These are phyloP conservation scores for Acrobasis consociella DNA, from an alignment of 2,888 invertebrate genomes.

Conservation along the genomic window DNA sequence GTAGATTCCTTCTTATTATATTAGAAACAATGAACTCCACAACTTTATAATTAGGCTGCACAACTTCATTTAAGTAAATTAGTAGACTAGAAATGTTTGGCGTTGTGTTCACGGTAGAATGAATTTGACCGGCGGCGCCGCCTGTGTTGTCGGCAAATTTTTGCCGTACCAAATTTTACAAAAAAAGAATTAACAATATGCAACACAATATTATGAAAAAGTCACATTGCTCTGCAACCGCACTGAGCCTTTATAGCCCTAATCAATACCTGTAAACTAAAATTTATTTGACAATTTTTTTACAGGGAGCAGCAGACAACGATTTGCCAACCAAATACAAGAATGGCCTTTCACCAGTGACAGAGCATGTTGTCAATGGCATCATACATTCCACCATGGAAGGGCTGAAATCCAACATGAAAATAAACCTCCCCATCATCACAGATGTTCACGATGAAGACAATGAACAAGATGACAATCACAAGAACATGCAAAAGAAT, in stretches of 20 bases:
- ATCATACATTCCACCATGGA: conserved; percentile 75
- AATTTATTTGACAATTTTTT: conserved; percentile 21
- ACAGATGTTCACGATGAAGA: conserved; percentile 80
- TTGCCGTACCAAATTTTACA: too few species aligned
- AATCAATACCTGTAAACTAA: neutral
- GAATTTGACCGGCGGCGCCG: too few species aligned
- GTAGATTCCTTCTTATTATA: neutral
- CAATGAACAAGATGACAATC: conserved; percentile 52
- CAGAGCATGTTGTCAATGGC: conserved; percentile 70
- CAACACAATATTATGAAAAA: too few species aligned
- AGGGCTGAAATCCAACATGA: conserved; percentile 74
- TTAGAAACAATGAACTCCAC: neutral
- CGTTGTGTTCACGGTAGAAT: too few species aligned
- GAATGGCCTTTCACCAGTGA: conserved; percentile 73
- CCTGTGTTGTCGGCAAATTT: too few species aligned
- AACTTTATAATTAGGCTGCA: neutral
- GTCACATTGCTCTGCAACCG: too few species aligned
- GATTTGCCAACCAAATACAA: conserved; percentile 71
- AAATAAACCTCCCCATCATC: conserved; percentile 74
- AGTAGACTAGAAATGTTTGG: too few species aligned
- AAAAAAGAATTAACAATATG: too few species aligned
- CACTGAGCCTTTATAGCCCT: neutral
- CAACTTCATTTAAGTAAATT: too few species aligned
- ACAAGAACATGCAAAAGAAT: conserved; percentile 58
- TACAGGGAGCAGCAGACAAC: conserved; percentile 68